A percentile compares a stretch with the other conserved stretches of the same genome.
phyloP scores from a whole-genome alignment of 2,113 vertebrate species.

The Crotalus viridis region DNA sequence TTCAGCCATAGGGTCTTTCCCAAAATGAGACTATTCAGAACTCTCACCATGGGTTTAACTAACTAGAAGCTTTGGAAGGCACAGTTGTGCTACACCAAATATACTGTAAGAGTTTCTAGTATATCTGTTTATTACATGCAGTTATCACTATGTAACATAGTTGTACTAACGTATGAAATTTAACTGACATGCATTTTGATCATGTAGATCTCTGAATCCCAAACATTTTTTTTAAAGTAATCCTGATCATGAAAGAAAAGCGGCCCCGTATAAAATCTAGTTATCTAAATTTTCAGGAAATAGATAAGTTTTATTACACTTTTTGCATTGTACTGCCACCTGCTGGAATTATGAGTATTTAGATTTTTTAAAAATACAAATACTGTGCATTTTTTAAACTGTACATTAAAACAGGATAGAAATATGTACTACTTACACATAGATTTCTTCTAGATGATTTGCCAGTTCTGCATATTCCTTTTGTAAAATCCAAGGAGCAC shows the following conservation, averaged over 20 bases:
- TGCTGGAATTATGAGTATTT: neutral
- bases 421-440: conserved; percentile 79
- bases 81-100: neutral
- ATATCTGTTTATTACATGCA: neutral
- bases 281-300: neutral
- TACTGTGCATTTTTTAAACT: neutral
- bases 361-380: neutral
- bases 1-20: neutral
- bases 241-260: neutral
- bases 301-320: neutral
- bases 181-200: neutral
- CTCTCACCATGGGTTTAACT: neutral
- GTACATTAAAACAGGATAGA: neutral
- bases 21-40: neutral
- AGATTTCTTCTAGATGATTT: conserved; percentile 92
- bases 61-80: neutral
- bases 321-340: neutral
- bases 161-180: neutral
- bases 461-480: conserved; percentile 80
- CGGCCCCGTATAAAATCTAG: neutral
- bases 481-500: conserved; percentile 89
- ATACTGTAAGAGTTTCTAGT: neutral
- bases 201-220: neutral
- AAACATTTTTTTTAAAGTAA: neutral
- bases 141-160: neutral